A percentile compares a stretch with the other conserved stretches of the same genome.
These are phyloP conservation scores for Ramphastos sulfuratus DNA, from an alignment of 2,113 vertebrate species.

Conservation along the genomic window DNA sequence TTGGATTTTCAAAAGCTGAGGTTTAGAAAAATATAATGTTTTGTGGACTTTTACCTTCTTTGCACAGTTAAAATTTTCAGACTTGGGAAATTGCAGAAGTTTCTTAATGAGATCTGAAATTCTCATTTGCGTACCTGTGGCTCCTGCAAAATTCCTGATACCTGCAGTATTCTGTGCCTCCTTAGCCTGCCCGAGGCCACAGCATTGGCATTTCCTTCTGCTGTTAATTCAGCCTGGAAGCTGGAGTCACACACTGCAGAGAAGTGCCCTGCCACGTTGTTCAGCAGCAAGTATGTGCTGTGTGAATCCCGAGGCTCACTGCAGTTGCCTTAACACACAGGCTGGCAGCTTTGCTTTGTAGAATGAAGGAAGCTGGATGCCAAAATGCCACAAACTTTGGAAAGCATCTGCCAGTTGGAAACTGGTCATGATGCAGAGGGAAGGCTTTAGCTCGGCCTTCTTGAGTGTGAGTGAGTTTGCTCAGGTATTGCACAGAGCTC, in stretches of 20 bases:
- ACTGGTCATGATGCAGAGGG: neutral
- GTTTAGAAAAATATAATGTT: neutral
- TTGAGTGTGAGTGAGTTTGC: neutral
- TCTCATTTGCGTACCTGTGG: neutral
- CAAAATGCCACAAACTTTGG: neutral
- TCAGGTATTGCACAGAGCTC: neutral
- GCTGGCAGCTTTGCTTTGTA: neutral
- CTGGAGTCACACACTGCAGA: neutral
- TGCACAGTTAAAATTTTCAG: neutral
- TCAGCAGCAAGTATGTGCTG: neutral
- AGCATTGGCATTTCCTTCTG: neutral
- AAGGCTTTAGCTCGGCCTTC: neutral
- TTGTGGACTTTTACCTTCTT: neutral
- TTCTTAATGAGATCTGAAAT: neutral
- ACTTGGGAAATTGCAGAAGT: neutral
- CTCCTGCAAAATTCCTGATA: neutral
- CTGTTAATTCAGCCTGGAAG: neutral
- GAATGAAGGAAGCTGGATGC: neutral
- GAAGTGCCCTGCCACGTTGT: neutral
- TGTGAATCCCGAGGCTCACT: neutral
- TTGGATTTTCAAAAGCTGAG: neutral
- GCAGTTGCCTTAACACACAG: neutral
- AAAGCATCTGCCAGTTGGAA: neutral
- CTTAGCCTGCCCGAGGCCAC: neutral
- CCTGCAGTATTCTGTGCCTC: neutral